These are phyloP conservation scores for Thunnus albacares DNA, from an alignment of 2,797 vertebrate species.

Conservation along the genomic window DNA sequence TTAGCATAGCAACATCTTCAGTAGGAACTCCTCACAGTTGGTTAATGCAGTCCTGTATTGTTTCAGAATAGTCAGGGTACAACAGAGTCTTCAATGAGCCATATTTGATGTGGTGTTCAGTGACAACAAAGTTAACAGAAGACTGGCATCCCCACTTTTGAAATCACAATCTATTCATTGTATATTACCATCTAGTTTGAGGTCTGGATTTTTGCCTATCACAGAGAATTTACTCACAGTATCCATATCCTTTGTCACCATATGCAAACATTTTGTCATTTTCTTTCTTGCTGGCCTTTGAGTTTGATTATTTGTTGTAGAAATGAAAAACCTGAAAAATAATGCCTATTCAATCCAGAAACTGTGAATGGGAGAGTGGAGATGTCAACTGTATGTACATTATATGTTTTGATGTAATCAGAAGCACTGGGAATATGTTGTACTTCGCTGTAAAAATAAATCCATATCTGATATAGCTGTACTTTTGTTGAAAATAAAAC, in stretches of 20 bases:
- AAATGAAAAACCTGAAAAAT: slow-evolving; percentile 80
- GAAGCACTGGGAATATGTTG: slow-evolving; percentile 88
- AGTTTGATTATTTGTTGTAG: slow-evolving; percentile 84
- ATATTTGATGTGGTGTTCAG: slow-evolving; percentile 69
- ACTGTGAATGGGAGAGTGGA: slow-evolving; percentile 86
- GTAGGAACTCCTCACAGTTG: slow-evolving; percentile 52
- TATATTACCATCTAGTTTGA: slow-evolving; percentile 80
- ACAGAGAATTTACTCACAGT: slow-evolving; percentile 56
- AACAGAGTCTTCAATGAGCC: slow-evolving; percentile 72
- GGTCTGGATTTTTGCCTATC: slow-evolving; percentile 67
- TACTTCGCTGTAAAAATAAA: slow-evolving; percentile 85
- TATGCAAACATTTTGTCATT: slow-evolving; percentile 77
- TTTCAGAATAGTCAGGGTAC: slow-evolving; percentile 74
- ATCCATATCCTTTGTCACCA: slow-evolving; percentile 70
- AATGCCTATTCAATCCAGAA: slow-evolving; percentile 87
- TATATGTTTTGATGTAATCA: slow-evolving; percentile 87
- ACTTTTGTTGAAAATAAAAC: slow-evolving; percentile 88
- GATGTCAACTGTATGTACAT: slow-evolving; percentile 85
- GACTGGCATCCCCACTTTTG: slow-evolving; percentile 63
- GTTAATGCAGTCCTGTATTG: slow-evolving; percentile 54
- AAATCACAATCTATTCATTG: slow-evolving; percentile 69
- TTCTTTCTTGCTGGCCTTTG: slow-evolving; percentile 77
- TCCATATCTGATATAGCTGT: slow-evolving; percentile 87
- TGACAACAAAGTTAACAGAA: slow-evolving; percentile 65
- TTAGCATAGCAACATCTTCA: slow-evolving; percentile 59